Base-by-base conservation (phyloP, 2,797 vertebrate genomes). In the Onychomys torridus region DNA sequence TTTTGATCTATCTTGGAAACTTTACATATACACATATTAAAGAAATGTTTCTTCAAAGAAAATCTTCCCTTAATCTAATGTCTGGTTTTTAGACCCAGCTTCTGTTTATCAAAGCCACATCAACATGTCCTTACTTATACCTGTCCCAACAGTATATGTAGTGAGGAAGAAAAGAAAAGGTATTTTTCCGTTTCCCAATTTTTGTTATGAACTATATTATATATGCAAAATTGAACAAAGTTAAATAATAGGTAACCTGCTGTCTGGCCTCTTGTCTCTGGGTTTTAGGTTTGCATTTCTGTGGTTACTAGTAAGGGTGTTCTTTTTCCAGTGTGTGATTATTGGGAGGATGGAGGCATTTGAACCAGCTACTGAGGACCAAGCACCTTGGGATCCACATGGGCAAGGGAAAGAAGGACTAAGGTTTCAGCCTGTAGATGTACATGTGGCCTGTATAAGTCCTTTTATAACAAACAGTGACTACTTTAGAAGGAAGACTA, bases 201-300 rank as follows among this genome's bases (percentile, higher is more conserved):
- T 89, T 84, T 77, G 0, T 71, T 95, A 78, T 49, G 34, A 95
- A 75, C 84, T 88, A 29, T 61, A 90, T 71, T 83, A 93, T 49
- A 85, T 32, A 81, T 88, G 63, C 2, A 91, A 81, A 82, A 78
- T 17, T 65, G 78, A 73, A 73, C 55, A 85, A 81, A 77, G 11
- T 84, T 79, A 90, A 81, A 71, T 46, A 75, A 89, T 73, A 89
- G 92, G 46, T 6, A 65, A 46, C 43, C 65, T 90, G 23, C 76
- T 95, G 37, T 21, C 10, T 93, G 25, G 29, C 29, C 37, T 87
- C 37, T 90, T 92, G 29, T 78, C 9, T 73, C 19, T 46, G 71
- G 21, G 11, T 89, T 97, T 96, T 92, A 29, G 29, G 93, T 79
- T 92, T 89, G 32, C 34, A 46, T 92, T 84, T 91, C 10, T 61